A percentile compares a stretch with the other conserved stretches of the same genome.
These are phyloP conservation scores for Corynorhinus townsendii DNA, from an alignment of 2,113 vertebrate genomes.

Conservation along the genomic window DNA sequence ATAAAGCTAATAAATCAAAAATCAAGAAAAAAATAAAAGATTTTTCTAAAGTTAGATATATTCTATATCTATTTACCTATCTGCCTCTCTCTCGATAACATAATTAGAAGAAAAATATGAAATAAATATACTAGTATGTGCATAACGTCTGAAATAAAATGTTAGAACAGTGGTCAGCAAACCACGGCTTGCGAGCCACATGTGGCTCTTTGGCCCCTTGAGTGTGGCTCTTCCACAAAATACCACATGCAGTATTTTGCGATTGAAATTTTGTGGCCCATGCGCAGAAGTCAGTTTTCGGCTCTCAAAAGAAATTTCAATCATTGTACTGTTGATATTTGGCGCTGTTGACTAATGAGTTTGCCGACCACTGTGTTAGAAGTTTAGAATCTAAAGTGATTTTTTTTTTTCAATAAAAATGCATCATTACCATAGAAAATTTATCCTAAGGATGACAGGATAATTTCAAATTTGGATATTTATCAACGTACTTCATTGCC, in stretches of 20 bases:
- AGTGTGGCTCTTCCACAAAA: too few species aligned
- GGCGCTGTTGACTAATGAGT: too few species aligned
- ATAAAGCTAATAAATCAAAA: conserved; percentile 7
- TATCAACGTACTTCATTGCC: background rate
- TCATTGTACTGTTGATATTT: too few species aligned
- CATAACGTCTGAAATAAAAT: background rate
- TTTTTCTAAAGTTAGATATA: background rate
- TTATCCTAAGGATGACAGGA: background rate
- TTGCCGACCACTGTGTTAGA: background rate
- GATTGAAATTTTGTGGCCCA: too few species aligned
- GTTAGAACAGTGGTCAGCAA: background rate
- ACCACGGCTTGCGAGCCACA: too few species aligned
- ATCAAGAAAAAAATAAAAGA: background rate
- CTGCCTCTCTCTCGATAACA: background rate
- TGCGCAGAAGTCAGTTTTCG: too few species aligned
- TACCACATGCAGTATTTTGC: too few species aligned
- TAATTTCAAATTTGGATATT: background rate
- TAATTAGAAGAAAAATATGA: background rate
- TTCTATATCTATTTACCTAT: background rate
- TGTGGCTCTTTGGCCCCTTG: too few species aligned
- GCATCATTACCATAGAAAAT: background rate
- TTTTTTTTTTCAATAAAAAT: conserved; percentile 6
- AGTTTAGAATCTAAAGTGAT: background rate
- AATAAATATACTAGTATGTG: background rate
- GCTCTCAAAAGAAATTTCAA: too few species aligned